Evolutionary conservation across 2,113 vertebrate species (phyloP).

Genomic region (Chaetorhynchus papuensis): DNA sequence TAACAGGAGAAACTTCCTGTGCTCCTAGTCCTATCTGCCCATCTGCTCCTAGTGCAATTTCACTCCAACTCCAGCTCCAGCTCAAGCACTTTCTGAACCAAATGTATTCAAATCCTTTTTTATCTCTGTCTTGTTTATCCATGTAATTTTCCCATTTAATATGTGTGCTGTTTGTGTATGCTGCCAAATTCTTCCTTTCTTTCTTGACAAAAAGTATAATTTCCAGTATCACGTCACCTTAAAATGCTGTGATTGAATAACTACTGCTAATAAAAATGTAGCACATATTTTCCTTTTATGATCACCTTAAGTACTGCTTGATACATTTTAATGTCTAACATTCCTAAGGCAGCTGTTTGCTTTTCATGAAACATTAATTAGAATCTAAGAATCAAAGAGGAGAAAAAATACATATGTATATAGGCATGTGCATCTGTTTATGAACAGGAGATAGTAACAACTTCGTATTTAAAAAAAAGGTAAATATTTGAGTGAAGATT

Average conservation of each 20-base stretch:
- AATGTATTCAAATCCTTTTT: background rate
- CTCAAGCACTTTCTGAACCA: background rate
- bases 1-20: background rate
- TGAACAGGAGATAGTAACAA: background rate
- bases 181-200: background rate
- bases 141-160: background rate
- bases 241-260: constrained; percentile 17
- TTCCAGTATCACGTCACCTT: background rate
- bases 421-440: background rate
- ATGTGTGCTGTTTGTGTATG: background rate
- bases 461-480: background rate
- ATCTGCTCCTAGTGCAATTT: background rate
- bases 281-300: background rate
- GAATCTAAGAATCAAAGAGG: background rate
- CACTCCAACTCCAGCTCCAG: background rate
- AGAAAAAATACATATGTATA: background rate
- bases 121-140: background rate
- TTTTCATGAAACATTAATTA: constrained; percentile 21
- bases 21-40: background rate
- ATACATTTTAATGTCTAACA: background rate
- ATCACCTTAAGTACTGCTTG: background rate
- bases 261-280: background rate
- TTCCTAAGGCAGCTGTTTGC: constrained; percentile 20
- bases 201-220: background rate
- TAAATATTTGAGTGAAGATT: background rate